phyloP scores from a whole-genome alignment of 2,113 vertebrate species.

The Microcebus griseorufus region DNA sequence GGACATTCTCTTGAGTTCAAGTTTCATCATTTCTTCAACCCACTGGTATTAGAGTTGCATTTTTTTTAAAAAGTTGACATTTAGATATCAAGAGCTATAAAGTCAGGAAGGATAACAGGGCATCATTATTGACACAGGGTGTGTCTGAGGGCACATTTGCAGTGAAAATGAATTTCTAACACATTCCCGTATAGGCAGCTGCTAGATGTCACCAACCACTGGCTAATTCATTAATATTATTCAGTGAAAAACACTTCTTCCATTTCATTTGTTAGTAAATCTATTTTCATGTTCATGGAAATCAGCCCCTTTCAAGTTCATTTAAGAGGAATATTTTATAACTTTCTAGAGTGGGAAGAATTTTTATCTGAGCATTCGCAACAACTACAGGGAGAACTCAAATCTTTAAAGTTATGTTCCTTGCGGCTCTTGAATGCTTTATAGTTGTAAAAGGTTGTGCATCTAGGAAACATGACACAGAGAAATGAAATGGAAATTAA shows the following conservation, averaged over 20 bases:
- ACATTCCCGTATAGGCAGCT: not conserved
- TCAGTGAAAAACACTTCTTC: constrained; percentile 67
- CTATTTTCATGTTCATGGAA: constrained; percentile 76
- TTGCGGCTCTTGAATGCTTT: constrained; percentile 18
- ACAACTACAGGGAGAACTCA: constrained; percentile 60
- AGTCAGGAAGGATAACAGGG: not conserved
- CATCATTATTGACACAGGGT: not conserved
- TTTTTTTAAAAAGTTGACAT: not conserved
- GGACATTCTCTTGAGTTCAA: not conserved
- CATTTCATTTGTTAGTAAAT: constrained; percentile 71
- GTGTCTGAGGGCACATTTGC: constrained; percentile 61
- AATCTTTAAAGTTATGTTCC: constrained; percentile 35
- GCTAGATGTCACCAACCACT: constrained; percentile 62
- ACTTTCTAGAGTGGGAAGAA: constrained; percentile 55
- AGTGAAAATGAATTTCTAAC: constrained; percentile 80
- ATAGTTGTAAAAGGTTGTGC: constrained; percentile 12
- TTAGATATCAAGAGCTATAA: not conserved
- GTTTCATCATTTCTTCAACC: constrained; percentile 18
- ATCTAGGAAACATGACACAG: not conserved
- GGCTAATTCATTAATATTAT: constrained; percentile 79
- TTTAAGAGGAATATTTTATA: constrained; percentile 68
- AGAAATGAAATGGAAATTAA: constrained; percentile 8
- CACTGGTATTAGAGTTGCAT: not conserved
- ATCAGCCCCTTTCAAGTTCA: constrained; percentile 58
- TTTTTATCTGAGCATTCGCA: constrained; percentile 67